Base-by-base conservation (phyloP, 1,140 invertebrate genomes). In the Papilio aristodemus region DNA sequence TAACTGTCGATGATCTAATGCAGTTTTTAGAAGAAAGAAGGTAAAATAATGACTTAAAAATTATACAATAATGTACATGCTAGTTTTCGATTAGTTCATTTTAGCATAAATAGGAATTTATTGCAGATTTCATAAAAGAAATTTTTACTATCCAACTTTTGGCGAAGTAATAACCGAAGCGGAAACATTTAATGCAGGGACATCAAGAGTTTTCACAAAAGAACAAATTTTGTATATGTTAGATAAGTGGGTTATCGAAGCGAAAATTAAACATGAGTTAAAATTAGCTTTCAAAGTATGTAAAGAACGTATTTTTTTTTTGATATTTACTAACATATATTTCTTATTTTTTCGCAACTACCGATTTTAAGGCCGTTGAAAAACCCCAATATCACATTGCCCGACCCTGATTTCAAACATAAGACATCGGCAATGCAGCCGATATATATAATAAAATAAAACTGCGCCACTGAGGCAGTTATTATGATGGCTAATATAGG, bases 191-290 rank as follows among this genome's bases (percentile, higher is more conserved):
- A 82, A 84, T 75, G 84, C 82, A 22, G 83, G 76, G 25, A 46
- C 72, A 9, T 76, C 73, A 25, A 80, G 80, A 78, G 70, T 86
- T 64, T 68, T 91, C 41, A 87, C 82, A 6, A 80, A 79, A 72
- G 81, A 89, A 10, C 86, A 91, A 78, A 62, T 89, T 66, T 81
- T 89, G 69, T 89, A 85, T 54, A 80, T 89, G 58, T 77, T 91
- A 66, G 71, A 86, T 69, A 78, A 78, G 76, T 86, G 81, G 77
- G 69, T 86, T 10, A 46, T 77, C 54, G 70, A 80, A 68, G 77
- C 86, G 38, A 72, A 83, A 8, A 69, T 91, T 32, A 89, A 80
- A 76, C 86, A 91, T 71, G 87, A 91, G 77, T 63, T 91, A 71
- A 60, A 67, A 54, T 67, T 91, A 19, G 87, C 89, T 27, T 89